Base-by-base conservation (phyloP, 2,113 vertebrate genomes). In the Strigops habroptila region DNA sequence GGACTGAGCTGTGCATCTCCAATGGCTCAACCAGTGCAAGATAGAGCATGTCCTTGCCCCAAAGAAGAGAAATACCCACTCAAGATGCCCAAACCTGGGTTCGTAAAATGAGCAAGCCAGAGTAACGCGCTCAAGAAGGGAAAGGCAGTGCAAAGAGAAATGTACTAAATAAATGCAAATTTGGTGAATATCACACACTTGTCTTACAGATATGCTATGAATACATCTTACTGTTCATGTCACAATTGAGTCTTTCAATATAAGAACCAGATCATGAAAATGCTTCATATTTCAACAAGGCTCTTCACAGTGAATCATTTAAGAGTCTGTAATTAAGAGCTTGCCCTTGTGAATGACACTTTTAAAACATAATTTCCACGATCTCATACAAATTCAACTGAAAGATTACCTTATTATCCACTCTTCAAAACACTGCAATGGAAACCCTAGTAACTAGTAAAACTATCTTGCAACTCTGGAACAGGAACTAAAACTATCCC, bases 361-460 rank as follows among this genome's bases (percentile, higher is more conserved):
- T 88, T 37, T 6, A 21, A 92, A 70, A 19, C 12, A 12, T 67
- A 43, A 51, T 55, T 78, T 68, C 46, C 35, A 39, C 23, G 2
- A 55, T 43, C 75, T 44, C 57, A 64, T 4, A 82, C 11, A 84
- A 86, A 71, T 37, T 44, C 22, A 65, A 5, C 8, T 25, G 18
- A 65, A 73, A 75, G 10, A 57, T 28, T 44, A n/a, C 5, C 33
- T 88, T 41, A 57, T 28, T 44, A 37, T 39, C 51, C 27, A n/a
- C 11, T 37, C 7, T 73, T 73, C 14, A 6, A n/a, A 48, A 69
- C 0, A 1, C 6, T 33, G 15, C 24, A 6, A 2, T 3, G 80
- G 23, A 44, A 80, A 76, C 27, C 73, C 27, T 24, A 82, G 37
- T 3, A 82, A 74, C 12, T 25, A 53, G 17, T 18, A 57, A 22